These are phyloP conservation scores for Periophthalmodon schlosseri DNA, from an alignment of 2,113 vertebrate species.

Conservation along the genomic window DNA sequence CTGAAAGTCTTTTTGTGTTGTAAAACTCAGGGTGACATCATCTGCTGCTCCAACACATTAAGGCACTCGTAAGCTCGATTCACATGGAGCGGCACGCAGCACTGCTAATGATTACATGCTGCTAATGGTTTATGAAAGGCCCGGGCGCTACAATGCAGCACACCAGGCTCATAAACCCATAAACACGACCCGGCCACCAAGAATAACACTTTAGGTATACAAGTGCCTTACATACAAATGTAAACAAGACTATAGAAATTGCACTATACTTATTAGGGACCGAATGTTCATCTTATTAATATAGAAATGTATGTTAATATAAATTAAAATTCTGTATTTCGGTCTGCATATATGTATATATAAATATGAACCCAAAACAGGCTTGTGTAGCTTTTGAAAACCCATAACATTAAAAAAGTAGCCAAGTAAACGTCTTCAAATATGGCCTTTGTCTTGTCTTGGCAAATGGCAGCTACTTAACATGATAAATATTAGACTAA, in stretches of 20 bases:
- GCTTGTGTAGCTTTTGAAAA: neutral
- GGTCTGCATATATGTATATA: neutral
- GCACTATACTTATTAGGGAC: neutral
- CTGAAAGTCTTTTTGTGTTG: neutral
- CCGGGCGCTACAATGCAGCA: neutral
- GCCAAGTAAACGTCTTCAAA: neutral
- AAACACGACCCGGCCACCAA: constrained; percentile 3
- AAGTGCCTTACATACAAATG: neutral
- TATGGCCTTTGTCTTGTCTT: neutral
- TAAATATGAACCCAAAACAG: neutral
- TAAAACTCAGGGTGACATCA: constrained; percentile 10
- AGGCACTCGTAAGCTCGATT: neutral
- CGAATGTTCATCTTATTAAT: neutral
- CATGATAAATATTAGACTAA: neutral
- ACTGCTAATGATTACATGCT: constrained; percentile 35
- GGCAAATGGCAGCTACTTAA: neutral
- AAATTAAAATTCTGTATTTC: neutral
- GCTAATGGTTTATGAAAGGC: constrained; percentile 22
- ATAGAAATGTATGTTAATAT: neutral
- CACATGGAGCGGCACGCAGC: constrained; percentile 6
- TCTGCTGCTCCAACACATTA: constrained; percentile 1
- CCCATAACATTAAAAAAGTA: neutral
- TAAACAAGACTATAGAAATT: neutral
- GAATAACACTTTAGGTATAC: neutral
- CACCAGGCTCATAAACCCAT: neutral